Evolutionary conservation across 2,888 invertebrate species (phyloP).

Genomic region (Noctua janthina): DNA sequence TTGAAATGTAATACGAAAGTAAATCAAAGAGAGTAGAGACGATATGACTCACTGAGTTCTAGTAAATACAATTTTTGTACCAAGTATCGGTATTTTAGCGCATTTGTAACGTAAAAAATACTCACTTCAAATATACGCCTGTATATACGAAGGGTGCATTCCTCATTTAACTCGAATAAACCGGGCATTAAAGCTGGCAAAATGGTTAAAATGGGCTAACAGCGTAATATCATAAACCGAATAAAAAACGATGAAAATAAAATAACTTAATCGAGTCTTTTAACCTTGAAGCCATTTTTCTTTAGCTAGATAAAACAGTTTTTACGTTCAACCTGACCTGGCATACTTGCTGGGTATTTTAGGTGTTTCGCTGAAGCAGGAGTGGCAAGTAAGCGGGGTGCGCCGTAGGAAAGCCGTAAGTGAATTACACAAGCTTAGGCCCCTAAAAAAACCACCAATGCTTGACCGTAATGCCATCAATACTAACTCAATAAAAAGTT

Average conservation of each 20-base stretch:
- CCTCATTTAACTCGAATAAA: constrained; percentile 11
- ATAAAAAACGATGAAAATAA: constrained; percentile 33
- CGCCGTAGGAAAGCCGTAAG: constrained; percentile 15
- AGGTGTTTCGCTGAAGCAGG: constrained; percentile 6
- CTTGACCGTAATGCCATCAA: constrained; percentile 19
- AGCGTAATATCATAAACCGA: constrained; percentile 10
- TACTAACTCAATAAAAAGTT: constrained; percentile 16
- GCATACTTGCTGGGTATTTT: constrained; percentile 6
- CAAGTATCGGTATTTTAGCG: not conserved
- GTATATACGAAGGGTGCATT: not conserved
- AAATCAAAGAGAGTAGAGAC: constrained; percentile 9
- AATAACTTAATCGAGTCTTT: constrained; percentile 13
- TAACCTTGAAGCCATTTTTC: constrained; percentile 25
- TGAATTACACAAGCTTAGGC: constrained; percentile 28
- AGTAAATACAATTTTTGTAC: not conserved
- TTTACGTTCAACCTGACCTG: constrained; percentile 4
- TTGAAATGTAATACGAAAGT: constrained; percentile 25
- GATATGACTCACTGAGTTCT: constrained; percentile 5
- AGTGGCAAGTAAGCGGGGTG: constrained; percentile 35
- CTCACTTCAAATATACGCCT: not conserved
- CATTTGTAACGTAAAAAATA: not conserved
- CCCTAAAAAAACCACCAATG: constrained; percentile 8
- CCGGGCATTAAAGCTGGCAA: constrained; percentile 7
- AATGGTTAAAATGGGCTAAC: constrained; percentile 1
- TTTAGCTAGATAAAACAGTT: constrained; percentile 13